A percentile compares a stretch with the other conserved stretches of the same genome.
phyloP scores from a whole-genome alignment of 2,113 vertebrate species.

The Micromys minutus region DNA sequence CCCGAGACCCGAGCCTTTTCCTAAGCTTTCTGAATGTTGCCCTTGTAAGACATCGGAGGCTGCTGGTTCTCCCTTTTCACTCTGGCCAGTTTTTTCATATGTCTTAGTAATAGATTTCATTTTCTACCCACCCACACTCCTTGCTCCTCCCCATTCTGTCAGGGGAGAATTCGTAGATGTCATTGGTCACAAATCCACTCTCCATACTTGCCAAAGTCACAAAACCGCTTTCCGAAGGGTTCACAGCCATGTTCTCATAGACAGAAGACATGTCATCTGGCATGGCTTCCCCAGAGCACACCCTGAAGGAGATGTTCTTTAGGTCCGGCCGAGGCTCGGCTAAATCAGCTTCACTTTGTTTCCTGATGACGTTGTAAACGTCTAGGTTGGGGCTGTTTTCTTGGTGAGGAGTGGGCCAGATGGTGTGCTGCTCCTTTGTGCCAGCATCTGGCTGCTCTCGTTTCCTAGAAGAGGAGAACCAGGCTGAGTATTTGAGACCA shows the following conservation, averaged over 20 bases:
- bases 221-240: slow-evolving; percentile 87
- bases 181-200: slow-evolving; percentile 95
- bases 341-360: slow-evolving; percentile 92
- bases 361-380: slow-evolving; percentile 91
- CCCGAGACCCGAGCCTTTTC: neutral
- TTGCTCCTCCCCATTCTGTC: slow-evolving; percentile 78
- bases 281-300: slow-evolving; percentile 73
- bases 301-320: slow-evolving; percentile 94
- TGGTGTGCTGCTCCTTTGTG: slow-evolving; percentile 82
- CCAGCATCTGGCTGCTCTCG: slow-evolving; percentile 79
- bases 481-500: neutral
- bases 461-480: slow-evolving; percentile 82
- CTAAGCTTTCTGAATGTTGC: neutral
- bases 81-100: neutral
- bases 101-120: slow-evolving; percentile 94
- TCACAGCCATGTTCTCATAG: slow-evolving; percentile 84
- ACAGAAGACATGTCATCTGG: slow-evolving; percentile 83
- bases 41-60: neutral
- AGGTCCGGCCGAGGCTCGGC: slow-evolving; percentile 89
- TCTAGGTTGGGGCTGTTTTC: slow-evolving; percentile 88
- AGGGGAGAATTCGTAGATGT: slow-evolving; percentile 92
- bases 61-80: neutral
- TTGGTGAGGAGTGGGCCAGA: slow-evolving; percentile 82
- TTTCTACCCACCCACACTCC: slow-evolving; percentile 95
- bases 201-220: slow-evolving; percentile 88